phyloP scores from a whole-genome alignment of 2,797 vertebrate species.

The Micromesistius poutassou region DNA sequence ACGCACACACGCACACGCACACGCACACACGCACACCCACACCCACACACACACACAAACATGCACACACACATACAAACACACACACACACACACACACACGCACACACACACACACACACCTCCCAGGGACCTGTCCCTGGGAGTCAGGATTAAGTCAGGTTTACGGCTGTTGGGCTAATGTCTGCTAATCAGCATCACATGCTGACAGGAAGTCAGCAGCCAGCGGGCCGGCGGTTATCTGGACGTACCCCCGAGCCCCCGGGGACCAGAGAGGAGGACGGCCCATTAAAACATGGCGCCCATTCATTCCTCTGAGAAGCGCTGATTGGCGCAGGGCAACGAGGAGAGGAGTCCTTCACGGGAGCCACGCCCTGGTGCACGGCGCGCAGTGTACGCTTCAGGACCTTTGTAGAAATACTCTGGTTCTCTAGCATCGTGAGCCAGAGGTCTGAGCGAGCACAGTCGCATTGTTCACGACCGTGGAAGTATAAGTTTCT shows the following conservation, averaged over 20 bases:
- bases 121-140: neutral
- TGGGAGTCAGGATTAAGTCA: neutral
- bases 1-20: neutral
- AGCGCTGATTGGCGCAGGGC: no score
- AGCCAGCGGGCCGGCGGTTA: neutral
- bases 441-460: no score
- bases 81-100: neutral
- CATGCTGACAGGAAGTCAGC: constrained; percentile 6
- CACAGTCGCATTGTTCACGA: no score
- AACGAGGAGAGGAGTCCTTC: no score
- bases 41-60: neutral
- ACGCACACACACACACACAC: neutral
- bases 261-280: no score
- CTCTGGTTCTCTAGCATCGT: no score
- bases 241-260: neutral
- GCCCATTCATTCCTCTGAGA: no score
- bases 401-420: no score
- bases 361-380: no score
- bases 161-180: neutral
- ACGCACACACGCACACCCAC: neutral
- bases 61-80: neutral
- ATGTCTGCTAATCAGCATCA: constrained; percentile 7
- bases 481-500: no score
- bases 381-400: no score
- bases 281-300: no score